phyloP scores from a whole-genome alignment of 2,888 invertebrate genomes.

The Drosophila mettleri region DNA sequence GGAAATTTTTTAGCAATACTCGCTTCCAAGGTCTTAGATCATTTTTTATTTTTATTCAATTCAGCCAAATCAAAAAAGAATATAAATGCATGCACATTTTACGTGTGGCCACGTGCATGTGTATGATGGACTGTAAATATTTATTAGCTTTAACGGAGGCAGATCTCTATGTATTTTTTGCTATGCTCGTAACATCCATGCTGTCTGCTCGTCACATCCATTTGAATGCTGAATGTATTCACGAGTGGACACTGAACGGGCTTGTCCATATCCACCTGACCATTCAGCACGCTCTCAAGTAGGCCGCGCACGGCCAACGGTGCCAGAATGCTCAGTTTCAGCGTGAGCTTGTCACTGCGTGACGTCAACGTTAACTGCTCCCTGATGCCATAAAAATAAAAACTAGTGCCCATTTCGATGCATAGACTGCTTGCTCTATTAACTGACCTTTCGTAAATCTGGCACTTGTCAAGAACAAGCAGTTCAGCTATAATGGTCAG shows the following conservation, averaged over 20 bases:
- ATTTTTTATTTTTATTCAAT: too few relatives aligned
- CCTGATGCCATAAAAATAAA: conserved; percentile 72
- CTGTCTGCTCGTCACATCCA: conserved; percentile 20
- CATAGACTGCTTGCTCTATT: conserved; percentile 56
- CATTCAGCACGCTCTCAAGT: conserved; percentile 62
- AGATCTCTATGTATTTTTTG: background rate
- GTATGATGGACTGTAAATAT: too few relatives aligned
- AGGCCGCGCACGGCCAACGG: conserved; percentile 52
- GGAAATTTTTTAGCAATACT: too few relatives aligned
- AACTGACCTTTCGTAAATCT: background rate
- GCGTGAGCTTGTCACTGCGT: conserved; percentile 46
- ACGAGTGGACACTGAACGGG: conserved; percentile 33
- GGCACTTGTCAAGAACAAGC: conserved; percentile 22
- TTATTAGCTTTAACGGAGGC: background rate
- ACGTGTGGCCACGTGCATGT: background rate
- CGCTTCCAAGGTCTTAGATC: too few relatives aligned
- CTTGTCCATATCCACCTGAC: conserved; percentile 38
- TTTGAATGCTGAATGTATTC: conserved; percentile 19
- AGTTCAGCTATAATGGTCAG: conserved; percentile 61
- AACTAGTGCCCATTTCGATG: conserved; percentile 59
- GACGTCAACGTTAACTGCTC: background rate
- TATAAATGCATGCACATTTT: background rate
- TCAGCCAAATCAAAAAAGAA: too few relatives aligned
- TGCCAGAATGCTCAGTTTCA: conserved; percentile 71
- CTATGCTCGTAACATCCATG: conserved; percentile 16